Evolutionary conservation across 1,140 invertebrate genomes (phyloP).

Genomic region (Danaus plexippus): DNA sequence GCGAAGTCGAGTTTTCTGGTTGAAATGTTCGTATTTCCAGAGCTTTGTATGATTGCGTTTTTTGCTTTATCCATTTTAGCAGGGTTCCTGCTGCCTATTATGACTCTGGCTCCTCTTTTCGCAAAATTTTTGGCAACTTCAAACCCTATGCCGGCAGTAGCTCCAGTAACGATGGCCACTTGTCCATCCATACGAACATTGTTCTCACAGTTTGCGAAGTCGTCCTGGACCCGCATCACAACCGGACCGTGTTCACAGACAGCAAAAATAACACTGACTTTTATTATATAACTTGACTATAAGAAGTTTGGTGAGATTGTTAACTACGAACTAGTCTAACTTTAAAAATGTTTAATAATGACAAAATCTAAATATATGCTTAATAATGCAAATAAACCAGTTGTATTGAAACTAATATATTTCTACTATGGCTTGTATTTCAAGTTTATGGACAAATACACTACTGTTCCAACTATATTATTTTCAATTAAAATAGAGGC

Average conservation of each 20-base stretch:
- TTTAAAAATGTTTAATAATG: no score
- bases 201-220: constrained; percentile 45
- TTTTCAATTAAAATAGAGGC: no score
- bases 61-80: constrained; percentile 74
- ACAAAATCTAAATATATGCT: no score
- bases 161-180: constrained; percentile 91
- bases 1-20: constrained; percentile 45
- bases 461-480: no score
- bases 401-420: no score
- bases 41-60: constrained; percentile 71
- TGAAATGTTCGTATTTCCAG: constrained; percentile 70
- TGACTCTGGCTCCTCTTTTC: constrained; percentile 83
- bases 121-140: constrained; percentile 86
- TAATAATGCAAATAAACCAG: no score
- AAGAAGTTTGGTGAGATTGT: no score
- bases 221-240: constrained; percentile 22
- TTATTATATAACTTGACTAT: no score
- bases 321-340: no score
- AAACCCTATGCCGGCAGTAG: constrained; percentile 80
- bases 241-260: not conserved
- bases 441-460: no score
- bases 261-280: no score
- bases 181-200: constrained; percentile 81
- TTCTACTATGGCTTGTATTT: no score
- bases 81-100: constrained; percentile 83